phyloP scores from a whole-genome alignment of 1,140 invertebrate species.

The Camponotus vicinus region DNA sequence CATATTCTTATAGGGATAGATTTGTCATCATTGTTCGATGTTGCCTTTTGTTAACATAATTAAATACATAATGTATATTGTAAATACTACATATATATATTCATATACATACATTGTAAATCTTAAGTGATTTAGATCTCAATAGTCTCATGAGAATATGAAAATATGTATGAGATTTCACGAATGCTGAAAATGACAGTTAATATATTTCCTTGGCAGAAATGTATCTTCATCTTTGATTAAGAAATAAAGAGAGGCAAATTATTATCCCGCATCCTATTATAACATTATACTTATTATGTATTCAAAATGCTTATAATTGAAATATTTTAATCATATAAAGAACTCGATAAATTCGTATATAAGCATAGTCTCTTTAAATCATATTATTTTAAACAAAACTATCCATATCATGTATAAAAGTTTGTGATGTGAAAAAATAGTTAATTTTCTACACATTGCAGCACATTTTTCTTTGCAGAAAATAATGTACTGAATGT shows the following conservation, averaged over 20 bases:
- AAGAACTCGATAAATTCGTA: conserved; percentile 20
- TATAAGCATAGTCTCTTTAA: conserved; percentile 65
- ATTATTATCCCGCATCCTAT: conserved; percentile 47
- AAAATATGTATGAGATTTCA: conserved; percentile 48
- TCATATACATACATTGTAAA: conserved; percentile 51
- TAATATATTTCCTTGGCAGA: conserved; percentile 60
- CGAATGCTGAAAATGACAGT: conserved; percentile 34
- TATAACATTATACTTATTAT: conserved; percentile 48
- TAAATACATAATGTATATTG: conserved; percentile 50
- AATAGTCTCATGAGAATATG: conserved; percentile 21
- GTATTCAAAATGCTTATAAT: conserved; percentile 52
- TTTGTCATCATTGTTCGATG: conserved; percentile 54
- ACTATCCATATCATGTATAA: conserved; percentile 33
- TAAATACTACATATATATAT: conserved; percentile 33
- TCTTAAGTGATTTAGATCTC: conserved; percentile 50
- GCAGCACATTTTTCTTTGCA: background rate
- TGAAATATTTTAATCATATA: conserved; percentile 38
- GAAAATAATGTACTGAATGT: conserved; percentile 2
- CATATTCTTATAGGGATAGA: conserved; percentile 37
- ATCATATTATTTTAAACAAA: conserved; percentile 65
- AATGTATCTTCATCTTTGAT: conserved; percentile 58
- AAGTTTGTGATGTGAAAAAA: conserved; percentile 27
- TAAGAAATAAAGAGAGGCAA: conserved; percentile 57
- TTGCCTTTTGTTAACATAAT: conserved; percentile 56
- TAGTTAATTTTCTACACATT: background rate